These are phyloP conservation scores for Torymus texanus DNA, from an alignment of 2,888 invertebrate species.

Conservation along the genomic window DNA sequence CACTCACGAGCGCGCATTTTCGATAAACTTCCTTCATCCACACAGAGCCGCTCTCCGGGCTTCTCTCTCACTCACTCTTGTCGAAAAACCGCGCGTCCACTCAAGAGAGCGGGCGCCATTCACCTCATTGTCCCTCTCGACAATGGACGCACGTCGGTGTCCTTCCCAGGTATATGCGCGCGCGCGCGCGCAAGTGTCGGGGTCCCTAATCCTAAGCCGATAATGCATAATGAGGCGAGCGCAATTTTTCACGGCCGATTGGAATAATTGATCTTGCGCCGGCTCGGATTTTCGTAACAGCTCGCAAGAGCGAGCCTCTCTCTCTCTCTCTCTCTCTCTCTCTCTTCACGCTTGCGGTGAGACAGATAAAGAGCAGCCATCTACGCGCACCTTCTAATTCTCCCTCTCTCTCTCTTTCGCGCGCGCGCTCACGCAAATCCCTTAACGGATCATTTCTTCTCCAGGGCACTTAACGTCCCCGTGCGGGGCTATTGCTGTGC, in stretches of 20 bases:
- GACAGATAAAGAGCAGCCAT: constrained; percentile 27
- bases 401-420: neutral
- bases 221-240: constrained; percentile 18
- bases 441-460: constrained; percentile 52
- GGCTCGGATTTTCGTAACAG: constrained; percentile 24
- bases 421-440: constrained; percentile 32
- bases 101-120: too few species aligned
- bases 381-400: constrained; percentile 31
- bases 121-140: too few species aligned
- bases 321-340: too few species aligned
- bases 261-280: constrained; percentile 43
- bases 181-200: neutral
- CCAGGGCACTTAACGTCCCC: constrained; percentile 35
- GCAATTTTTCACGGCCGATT: constrained; percentile 43
- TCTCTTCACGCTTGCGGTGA: constrained; percentile 27
- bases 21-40: too few species aligned
- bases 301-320: neutral
- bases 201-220: constrained; percentile 21
- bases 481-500: too few species aligned
- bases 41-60: too few species aligned
- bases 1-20: too few species aligned
- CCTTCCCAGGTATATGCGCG: too few species aligned
- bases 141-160: too few species aligned
- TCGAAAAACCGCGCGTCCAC: too few species aligned
- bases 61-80: too few species aligned